These are phyloP conservation scores for Lutjanus argentimaculatus DNA, from an alignment of 2,797 vertebrate genomes.

Conservation along the genomic window DNA sequence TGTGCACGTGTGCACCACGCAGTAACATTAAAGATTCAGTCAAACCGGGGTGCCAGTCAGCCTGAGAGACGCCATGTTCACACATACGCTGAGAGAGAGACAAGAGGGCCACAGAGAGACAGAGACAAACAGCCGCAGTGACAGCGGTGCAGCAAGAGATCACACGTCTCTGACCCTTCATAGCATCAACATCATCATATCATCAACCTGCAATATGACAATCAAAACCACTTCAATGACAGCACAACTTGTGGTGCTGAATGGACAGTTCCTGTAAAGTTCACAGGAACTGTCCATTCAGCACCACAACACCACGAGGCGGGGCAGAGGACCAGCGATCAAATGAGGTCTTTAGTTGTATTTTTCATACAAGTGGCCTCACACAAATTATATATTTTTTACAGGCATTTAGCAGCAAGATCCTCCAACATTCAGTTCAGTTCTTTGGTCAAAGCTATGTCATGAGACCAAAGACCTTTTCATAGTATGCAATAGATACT, in stretches of 20 bases:
- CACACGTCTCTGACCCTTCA: neutral
- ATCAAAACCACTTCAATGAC: neutral
- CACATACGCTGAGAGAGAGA: neutral
- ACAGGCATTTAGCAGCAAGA: neutral
- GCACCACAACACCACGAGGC: slow-evolving; percentile 3
- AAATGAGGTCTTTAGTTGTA: neutral
- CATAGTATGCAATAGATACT: neutral
- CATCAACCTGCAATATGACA: slow-evolving; percentile 2
- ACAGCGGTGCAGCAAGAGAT: neutral
- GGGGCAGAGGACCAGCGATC: neutral
- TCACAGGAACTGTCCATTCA: slow-evolving; percentile 3
- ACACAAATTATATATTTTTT: neutral
- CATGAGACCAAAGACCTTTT: neutral
- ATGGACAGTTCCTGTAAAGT: neutral
- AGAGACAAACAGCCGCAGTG: neutral
- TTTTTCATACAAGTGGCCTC: neutral
- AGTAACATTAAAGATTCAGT: too few relatives aligned
- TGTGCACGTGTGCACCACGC: neutral
- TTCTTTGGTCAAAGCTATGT: neutral
- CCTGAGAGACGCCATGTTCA: neutral
- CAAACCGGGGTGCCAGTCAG: too few relatives aligned
- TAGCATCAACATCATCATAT: neutral
- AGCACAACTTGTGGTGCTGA: neutral
- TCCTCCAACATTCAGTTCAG: neutral
- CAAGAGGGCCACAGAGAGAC: neutral